Evolutionary conservation across 1,140 invertebrate species (phyloP), one percentile per base, ranked within the genome.

Genomic region (Potamilus streckersoni): DNA sequence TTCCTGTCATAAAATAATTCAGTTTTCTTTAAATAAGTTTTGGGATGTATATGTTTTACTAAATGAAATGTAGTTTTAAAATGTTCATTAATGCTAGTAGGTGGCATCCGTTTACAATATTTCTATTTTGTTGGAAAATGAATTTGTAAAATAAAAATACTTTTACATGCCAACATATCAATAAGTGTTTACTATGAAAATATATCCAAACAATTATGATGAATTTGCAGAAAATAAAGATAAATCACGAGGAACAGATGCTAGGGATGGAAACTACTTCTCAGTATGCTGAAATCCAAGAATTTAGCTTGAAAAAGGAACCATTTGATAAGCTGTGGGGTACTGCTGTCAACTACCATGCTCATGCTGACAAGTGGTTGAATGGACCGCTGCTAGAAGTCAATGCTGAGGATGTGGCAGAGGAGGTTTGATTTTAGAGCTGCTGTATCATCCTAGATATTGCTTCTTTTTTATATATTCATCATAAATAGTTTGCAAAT

Each of bases 321-420:
- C 96, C 95, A 11, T 97, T 96, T 89, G 94, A 97, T 83, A 95
- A 94, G 83, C 91, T 99, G 19, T 99, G 97, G 97, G 94, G 95
- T 79, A 96, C 95, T 0, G 94, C 95, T 8, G 92, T 94, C 68
- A 93, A 94, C 78, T 98, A 98, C 89, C 94, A 97, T 84, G 91
- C 93, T 69, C 94, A 95, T 79, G 95, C 97, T 87, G 91, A 92
- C 70, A 87, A 86, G 57, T 92, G 92, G 92, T 91, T 91, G 85
- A 91, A 92, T 82, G 91, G 96, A 12, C 93, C 96, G 1, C 95
- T 98, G 84, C 86, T 91, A 38, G 93, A 92, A 17, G 91, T 98
- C 62, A 94, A 98, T 89, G 94, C 96, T 4, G 94, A 96, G 74
- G 92, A 93, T 81, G 94, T 98, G 63, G 91, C 93, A 57, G 95